Base-by-base conservation (phyloP, 2,888 invertebrate genomes). In the Gymnoscelis rufifasciata region DNA sequence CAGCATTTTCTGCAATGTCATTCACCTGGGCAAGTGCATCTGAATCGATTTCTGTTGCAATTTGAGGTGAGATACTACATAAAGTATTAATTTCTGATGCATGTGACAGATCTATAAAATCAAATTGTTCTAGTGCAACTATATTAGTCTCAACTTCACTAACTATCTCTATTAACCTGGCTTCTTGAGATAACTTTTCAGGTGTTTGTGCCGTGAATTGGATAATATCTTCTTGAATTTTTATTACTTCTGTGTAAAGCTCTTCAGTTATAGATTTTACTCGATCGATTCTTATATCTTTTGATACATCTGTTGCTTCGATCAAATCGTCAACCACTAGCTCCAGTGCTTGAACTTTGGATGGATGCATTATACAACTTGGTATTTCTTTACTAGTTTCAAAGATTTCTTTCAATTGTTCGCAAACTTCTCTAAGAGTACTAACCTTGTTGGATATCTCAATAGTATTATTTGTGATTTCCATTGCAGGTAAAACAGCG, bases 71-170 rank as follows among this genome's bases (percentile, higher is more conserved):
- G 12, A 51, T 50, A 50, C 66, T 50, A 50, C 66, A 71, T 13
- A 64, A 12, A 15, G 31, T 62, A 8, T 62, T 56, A n/a, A 78
- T 62, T 33, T 86, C 78, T 2, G 80, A 81, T 26, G 61, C 65
- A 47, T 64, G 61, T 8, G 78, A 73, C 30, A 84, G 60, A 43
- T 83, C 76, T 6, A 87, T 66, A 45, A 83, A 81, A 51, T 83
- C 73, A 58, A 71, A 78, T 54, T 83, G 72, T 61, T 83, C 76
- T 41, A 86, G 62, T 1, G 76, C 73, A 35, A 79, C 81, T 54
- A 86, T 80, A 51, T 72, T 78, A 11, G 56, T 75, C 62, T 86
- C 78, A 8, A 88, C 64, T 50, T 82, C 76, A 49, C 73, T 68
- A 35, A 87, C 63, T 7, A 70, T 66, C 57, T 83, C 69, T 43